Evolutionary conservation across 2,797 vertebrate species (phyloP), one percentile per base, ranked within the genome.

Genomic region (Pithecia hirsuta): DNA sequence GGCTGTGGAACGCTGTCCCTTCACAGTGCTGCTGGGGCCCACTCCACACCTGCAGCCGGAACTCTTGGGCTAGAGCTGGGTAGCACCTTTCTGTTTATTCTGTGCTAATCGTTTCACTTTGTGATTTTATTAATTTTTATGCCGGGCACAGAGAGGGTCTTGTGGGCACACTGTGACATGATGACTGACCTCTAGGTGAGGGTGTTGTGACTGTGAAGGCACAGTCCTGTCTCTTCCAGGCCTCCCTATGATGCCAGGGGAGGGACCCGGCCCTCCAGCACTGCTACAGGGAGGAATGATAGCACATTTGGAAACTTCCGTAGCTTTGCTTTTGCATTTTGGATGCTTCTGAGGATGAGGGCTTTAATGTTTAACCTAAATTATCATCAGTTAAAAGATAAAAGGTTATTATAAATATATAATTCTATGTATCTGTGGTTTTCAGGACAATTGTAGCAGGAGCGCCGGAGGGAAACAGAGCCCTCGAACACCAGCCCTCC

Each of bases 11-110:
- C 22, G 7, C 57, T 30, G 11, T 8, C 50, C 50, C 13, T 0
- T 30, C 2, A 24, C 19, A 1, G 46, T 0, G 0, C 24, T 61
- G 30, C 61, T 1, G 3, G 41, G 78, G 41, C 55, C 80, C 81
- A 0, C 33, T 4, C 1, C 0, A 20, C n/a, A 22, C 84, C 61
- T 8, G 24, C 20, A 4, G 46, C 2, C 1, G 39, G 59, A 30
- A 26, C 46, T 17, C 8, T 3, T 6, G 61, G 9, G 4, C 57
- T n/a, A 9, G 76, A 52, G 70, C 26, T 3, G 6, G 44, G 50
- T 4, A 2, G n/a, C 10, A 3, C 36, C 50, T 46, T 80, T 44
- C 55, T 50, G 50, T 72, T 83, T 28, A 7, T 70, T 64, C 70
- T 24, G 70, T 44, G 7, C 81, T 24, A 2, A 24, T 6, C 0